These are phyloP conservation scores for Miniopterus natalensis DNA, from an alignment of 2,113 vertebrate species.

Conservation along the genomic window DNA sequence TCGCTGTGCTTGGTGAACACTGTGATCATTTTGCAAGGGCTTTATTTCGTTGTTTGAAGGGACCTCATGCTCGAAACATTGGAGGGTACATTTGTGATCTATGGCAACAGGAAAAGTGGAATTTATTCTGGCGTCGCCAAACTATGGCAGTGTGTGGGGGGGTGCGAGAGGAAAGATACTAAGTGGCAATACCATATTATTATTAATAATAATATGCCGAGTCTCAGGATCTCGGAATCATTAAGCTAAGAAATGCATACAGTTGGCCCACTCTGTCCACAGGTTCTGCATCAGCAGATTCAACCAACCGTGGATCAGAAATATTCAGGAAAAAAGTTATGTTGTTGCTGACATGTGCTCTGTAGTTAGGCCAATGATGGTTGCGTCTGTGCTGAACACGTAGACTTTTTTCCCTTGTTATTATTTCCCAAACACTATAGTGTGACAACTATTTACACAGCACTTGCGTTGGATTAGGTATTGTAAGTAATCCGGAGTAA, in stretches of 20 bases:
- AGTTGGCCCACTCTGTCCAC: not conserved
- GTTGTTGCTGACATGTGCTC: too few species aligned
- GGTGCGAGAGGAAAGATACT: not conserved
- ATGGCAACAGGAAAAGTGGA: not conserved
- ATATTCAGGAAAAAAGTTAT: not conserved
- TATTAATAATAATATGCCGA: not conserved
- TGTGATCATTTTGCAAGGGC: not conserved
- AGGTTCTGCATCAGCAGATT: not conserved
- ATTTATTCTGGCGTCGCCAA: not conserved
- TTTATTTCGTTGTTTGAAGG: slow-evolving; percentile 41
- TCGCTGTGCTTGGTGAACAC: not conserved
- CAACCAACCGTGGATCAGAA: not conserved
- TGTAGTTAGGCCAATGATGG: not conserved
- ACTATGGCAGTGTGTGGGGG: not conserved
- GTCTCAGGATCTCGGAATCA: not conserved
- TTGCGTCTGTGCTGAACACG: not conserved
- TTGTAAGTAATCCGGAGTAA: not conserved
- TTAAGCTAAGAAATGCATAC: not conserved
- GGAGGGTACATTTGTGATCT: not conserved
- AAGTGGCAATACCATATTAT: not conserved
- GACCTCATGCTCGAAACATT: not conserved
- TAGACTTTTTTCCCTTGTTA: not conserved
- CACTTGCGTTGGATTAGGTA: not conserved
- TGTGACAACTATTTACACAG: not conserved
- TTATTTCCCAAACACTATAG: not conserved